Evolutionary conservation across 2,113 vertebrate species (phyloP), one percentile per base, ranked within the genome.

Genomic region (Heteronetta atricapilla): DNA sequence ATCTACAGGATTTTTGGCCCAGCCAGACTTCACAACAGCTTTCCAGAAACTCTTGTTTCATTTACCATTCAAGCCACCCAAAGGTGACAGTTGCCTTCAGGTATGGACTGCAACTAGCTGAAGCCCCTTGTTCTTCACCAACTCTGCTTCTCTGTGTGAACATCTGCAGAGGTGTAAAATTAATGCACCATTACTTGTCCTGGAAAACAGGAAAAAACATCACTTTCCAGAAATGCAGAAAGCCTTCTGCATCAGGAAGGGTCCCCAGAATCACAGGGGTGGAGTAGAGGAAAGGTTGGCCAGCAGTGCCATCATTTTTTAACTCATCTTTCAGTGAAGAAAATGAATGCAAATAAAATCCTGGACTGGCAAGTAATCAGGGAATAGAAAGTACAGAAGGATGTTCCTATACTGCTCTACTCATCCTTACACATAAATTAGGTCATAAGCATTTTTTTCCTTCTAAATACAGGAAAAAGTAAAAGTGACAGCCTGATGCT

Each of bases 211-310:
- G 81, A 73, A 56, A 56, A 22, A 84, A 22, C 31, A 63, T 72
- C 55, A 34, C 31, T 70, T 67, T 25, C 7, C 52, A 63, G 86
- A 88, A 75, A 15, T 2, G 2, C 46, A 82, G 82, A 46, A 55
- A 81, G 10, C 14, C 22, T 80, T 70, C 34, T 53, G 60, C 36
- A 42, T 18, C 28, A 58, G 0, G 0, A 34, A 81, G 81, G 55
- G 11, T 11, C 29, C 20, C 33, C n/a, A 34, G 0, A 2, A 1
- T 5, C 88, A 34, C 0, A 6, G 53, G 52, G 17, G 2, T 0
- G 3, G 3, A 14, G n/a, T 38, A 62, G 26, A 76, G 42, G 29
- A 42, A 67, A 60, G 20, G 13, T 28, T 60, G 58, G 3, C 40
- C 73, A 34, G 25, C 34, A 62, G 14, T 8, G 22, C 16, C 56